Base-by-base conservation (phyloP, 2,797 vertebrate genomes). In the Sternarchorhynchus goeldii region DNA sequence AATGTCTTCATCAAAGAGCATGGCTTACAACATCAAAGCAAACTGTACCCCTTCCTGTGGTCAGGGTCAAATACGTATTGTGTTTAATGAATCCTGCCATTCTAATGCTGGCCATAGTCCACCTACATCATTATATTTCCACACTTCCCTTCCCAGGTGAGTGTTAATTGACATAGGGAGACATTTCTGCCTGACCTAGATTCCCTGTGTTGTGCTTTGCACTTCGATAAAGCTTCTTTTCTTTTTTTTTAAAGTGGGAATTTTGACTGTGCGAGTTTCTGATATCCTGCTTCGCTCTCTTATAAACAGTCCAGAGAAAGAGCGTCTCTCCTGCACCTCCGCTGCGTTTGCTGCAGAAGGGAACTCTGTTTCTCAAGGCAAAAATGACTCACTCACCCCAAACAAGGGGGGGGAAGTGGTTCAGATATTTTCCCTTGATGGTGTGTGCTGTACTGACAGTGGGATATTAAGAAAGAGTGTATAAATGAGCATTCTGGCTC, bases 331-430 rank as follows among this genome's bases (percentile, higher is more conserved):
- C 39, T 1, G 6, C 39, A 21, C 3, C 8, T 36, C 39, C 53
- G 1, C 41, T 21, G 36, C 21, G 64, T 68, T 56, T 72, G 66
- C 34, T 8, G 18, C 45, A 58, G 64, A 83, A 75, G 65, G 77
- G 86, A 85, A 84, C 73, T 82, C 78, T 84, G 70, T 73, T 73
- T 85, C 83, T 78, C 76, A 59, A 64, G 78, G 81, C 64, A 68
- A 76, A 53, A 81, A 63, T 85, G 81, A 86, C 63, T 86, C 85
- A 86, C 74, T 82, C 31, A 59, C 39, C 25, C 20, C 65, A 76
- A 78, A 75, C n/a, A 41, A 81, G 63, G 67, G 39, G 71, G n/a
- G n/a, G 50, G 3, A 60, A 72, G 68, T 18, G 17, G 53, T 6
- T 17, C 29, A 36, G 64, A 60, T 55, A 25, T 80, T 80, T 79